These are phyloP conservation scores for Dinocampus coccinellae DNA, from an alignment of 2,888 invertebrate genomes.

Conservation along the genomic window DNA sequence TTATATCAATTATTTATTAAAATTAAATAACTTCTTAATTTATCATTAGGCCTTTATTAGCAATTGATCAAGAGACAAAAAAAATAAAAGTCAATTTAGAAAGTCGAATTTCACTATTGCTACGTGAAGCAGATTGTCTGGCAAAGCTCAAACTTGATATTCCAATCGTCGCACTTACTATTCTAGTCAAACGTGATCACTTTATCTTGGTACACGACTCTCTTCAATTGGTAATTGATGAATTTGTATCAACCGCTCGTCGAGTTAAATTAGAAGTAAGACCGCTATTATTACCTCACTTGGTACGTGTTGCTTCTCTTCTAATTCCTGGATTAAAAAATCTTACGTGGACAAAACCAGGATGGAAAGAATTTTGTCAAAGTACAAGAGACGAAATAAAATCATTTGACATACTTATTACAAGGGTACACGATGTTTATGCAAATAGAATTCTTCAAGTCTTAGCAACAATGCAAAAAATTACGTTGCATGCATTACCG, in stretches of 20 bases:
- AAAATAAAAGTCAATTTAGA: slow-evolving; percentile 84
- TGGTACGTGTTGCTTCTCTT: slow-evolving; percentile 85
- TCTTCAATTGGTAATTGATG: slow-evolving; percentile 82
- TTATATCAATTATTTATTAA: background rate
- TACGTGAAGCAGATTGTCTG: slow-evolving; percentile 88
- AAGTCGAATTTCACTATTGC: slow-evolving; percentile 80
- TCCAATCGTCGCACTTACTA: slow-evolving; percentile 84
- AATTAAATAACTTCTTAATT: slow-evolving; percentile 1
- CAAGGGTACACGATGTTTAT: slow-evolving; percentile 90
- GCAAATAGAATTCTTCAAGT: slow-evolving; percentile 91
- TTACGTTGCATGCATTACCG: slow-evolving; percentile 85
- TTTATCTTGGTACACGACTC: slow-evolving; percentile 83
- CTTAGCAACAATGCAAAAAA: slow-evolving; percentile 87
- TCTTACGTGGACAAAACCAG: slow-evolving; percentile 89
- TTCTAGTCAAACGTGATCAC: slow-evolving; percentile 83
- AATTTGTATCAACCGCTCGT: slow-evolving; percentile 80
- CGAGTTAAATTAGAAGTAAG: slow-evolving; percentile 89
- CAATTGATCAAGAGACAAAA: slow-evolving; percentile 75
- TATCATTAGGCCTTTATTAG: slow-evolving; percentile 73
- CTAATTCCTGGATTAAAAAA: slow-evolving; percentile 85
- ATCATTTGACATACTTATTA: slow-evolving; percentile 82
- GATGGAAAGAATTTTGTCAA: slow-evolving; percentile 84
- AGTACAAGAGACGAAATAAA: slow-evolving; percentile 83
- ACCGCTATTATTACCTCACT: slow-evolving; percentile 90
- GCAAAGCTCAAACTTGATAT: slow-evolving; percentile 85